phyloP scores from a whole-genome alignment of 2,888 invertebrate species.

The Pollenia labialis region DNA sequence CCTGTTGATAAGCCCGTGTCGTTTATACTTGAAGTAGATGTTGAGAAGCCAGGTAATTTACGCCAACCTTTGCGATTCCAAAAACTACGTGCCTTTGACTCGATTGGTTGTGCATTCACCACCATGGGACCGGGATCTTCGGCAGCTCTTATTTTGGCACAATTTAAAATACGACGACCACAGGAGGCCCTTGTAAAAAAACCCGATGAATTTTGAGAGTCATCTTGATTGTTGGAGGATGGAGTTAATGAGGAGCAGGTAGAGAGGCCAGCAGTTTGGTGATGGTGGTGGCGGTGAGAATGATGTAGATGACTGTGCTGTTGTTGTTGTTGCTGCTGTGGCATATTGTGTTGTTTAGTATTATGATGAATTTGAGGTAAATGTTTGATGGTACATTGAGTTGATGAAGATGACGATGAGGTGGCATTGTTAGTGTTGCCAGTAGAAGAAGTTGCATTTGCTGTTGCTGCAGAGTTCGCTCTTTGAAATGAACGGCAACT shows the following conservation, averaged over 20 bases:
- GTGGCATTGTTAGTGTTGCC: slow-evolving; percentile 34
- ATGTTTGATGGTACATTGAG: slow-evolving; percentile 65
- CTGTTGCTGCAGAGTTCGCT: slow-evolving; percentile 59
- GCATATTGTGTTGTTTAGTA: slow-evolving; percentile 69
- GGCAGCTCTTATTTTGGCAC: slow-evolving; percentile 85
- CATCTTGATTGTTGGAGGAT: slow-evolving; percentile 41
- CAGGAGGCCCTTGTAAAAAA: slow-evolving; percentile 84
- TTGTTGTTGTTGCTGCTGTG: slow-evolving; percentile 59
- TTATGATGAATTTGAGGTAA: slow-evolving; percentile 73
- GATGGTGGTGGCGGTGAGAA: slow-evolving; percentile 43
- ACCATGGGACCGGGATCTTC: slow-evolving; percentile 83
- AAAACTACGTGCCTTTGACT: slow-evolving; percentile 85
- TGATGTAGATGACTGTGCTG: slow-evolving; percentile 35
- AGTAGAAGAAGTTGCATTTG: slow-evolving; percentile 29
- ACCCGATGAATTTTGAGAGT: slow-evolving; percentile 72
- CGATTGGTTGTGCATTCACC: slow-evolving; percentile 75
- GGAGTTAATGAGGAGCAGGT: slow-evolving; percentile 25
- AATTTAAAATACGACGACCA: slow-evolving; percentile 82
- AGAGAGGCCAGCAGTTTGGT: slow-evolving; percentile 39
- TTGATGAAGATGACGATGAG: slow-evolving; percentile 30
- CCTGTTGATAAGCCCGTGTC: slow-evolving; percentile 87
- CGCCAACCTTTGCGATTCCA: slow-evolving; percentile 92
- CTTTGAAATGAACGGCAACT: slow-evolving; percentile 83
- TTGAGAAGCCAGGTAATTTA: slow-evolving; percentile 90
- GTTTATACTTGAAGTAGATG: slow-evolving; percentile 89